Percentiles rank a stretch among this genome's conserved stretches.
Conservation (phyloP, 2,888 invertebrate species). For the Hylaea fasciaria region DNA sequence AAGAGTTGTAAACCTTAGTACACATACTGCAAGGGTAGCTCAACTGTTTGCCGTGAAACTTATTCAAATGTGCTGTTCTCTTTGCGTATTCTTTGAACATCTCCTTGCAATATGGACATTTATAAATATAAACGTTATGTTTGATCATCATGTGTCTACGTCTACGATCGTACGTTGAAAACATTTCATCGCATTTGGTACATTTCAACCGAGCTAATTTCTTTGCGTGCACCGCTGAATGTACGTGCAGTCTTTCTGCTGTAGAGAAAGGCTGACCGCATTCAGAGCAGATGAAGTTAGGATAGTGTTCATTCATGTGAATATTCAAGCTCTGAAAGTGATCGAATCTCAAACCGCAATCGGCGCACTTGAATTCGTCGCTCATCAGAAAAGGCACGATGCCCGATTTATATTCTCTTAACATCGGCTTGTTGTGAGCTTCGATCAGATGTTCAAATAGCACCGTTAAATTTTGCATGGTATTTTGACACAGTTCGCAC, state of each 20-base stretch:
- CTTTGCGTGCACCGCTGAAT: background rate
- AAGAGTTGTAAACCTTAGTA: conserved; percentile 16
- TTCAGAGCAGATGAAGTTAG: conserved; percentile 6
- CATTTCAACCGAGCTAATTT: background rate
- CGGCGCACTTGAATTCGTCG: conserved; percentile 5
- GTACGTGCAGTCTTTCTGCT: background rate
- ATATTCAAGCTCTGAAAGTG: background rate
- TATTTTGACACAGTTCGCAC: conserved; percentile 8
- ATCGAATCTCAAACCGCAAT: conserved; percentile 3
- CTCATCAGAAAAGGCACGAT: conserved; percentile 9
- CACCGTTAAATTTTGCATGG: conserved; percentile 8
- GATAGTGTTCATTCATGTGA: conserved; percentile 10
- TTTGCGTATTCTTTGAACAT: conserved; percentile 20
- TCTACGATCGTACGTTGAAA: conserved; percentile 52
- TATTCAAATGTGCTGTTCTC: conserved; percentile 26
- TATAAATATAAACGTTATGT: conserved; percentile 54
- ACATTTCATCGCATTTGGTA: conserved; percentile 57
- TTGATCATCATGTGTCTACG: conserved; percentile 57
- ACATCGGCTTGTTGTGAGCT: conserved; percentile 3
- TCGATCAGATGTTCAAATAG: conserved; percentile 13
- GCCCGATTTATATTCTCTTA: background rate
- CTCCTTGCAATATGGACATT: conserved; percentile 36
- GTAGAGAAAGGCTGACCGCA: conserved; percentile 8
- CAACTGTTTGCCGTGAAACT: conserved; percentile 24
- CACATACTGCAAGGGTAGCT: conserved; percentile 31